Base-by-base conservation (phyloP, 2,888 invertebrate species). In the Cabera pusaria region DNA sequence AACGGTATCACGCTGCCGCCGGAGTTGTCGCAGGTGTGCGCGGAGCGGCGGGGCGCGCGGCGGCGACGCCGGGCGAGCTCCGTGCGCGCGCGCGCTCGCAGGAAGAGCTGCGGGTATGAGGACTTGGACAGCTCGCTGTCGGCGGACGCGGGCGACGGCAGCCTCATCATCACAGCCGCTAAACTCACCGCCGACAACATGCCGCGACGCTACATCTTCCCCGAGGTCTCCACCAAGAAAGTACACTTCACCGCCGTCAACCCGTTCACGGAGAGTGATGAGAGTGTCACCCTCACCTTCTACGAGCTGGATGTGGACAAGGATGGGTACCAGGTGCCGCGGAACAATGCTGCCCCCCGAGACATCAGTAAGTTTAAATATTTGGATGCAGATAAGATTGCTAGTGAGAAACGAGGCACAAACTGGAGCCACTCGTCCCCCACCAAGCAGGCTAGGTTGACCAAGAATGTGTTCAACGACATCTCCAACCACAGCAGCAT, bases 101-200 rank as follows among this genome's bases (percentile, higher is more conserved):
- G 85, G 37, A 73, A 78, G 62, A 83, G 73, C 47, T 79, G 63
- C 12, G 77, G 69, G 0, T 91, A 91, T 43, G 90, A 91, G 33
- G 91, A 92, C 49, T 67, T 91, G 12, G 90, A 91, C 59, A 91
- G 91, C 48, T 91, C 92, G 0, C 66, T 92, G 23, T 91, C 91
- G 0, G 91, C 91, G 0, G 91, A 91, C 44, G 64, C 86, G 2
- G 91, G 91, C 0, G 91, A 91, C 35, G 66, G 81, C 12, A 91
- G 91, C 28, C 78, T 90, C 21, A 66, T 90, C 6, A 72, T 90
- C n/a, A 92, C 92, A 5, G 90, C 91, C 0, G 77, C 77, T 1
- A 91, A 90, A 56, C 66, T 88, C 46, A 87, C 87, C 0, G 69
- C 73, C 16, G 84, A 82, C 2, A 83, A 82, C 47, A 78, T 89